Base-by-base conservation (phyloP, 2,113 vertebrate genomes). In the Macaca fascicularis region DNA sequence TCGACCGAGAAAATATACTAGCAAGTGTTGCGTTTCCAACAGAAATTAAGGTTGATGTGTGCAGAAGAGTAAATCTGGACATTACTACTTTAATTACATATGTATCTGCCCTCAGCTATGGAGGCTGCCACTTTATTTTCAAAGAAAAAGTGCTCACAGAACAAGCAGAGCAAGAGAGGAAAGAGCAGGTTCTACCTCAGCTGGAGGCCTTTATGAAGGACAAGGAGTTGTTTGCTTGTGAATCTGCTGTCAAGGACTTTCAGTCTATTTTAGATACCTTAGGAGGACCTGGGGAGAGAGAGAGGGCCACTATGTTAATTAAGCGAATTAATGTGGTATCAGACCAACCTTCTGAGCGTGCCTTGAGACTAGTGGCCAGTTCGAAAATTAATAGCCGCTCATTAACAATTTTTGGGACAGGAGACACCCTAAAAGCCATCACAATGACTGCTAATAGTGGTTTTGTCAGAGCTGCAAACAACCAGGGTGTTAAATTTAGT, bases 371-470 rank as follows among this genome's bases (percentile, higher is more conserved):
- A 57, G 99, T 98, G 45, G 97, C 98, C 59, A 99, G 99, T 92
- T 99, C 99, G 90, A 99, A 99, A 97, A 99, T 99, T 95, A 99
- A 99, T 80, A 99, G 90, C 23, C 99, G 99, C 90, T 99, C 99
- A 0, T 98, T 99, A 50, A 98, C 98, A 59, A 99, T 99, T 97
- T 99, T 99, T 64, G 99, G 99, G 22, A 99, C 99, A 0, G 99
- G 99, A 45, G 99, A 99, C 97, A 96, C 98, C 1, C 98, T 99
- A 76, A 99, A 98, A 95, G 99, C 99, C 2, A 98, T 99, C 92
- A 99, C 99, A 13, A 99, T 99, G 99, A 99, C 99, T 0, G 99
- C 99, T 11, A 99, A 99, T 92, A 99, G 99, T 69, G 99, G 99
- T 23, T 99, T 99, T 93, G 99, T 99, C 70, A 99, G 99, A 90